Conservation (phyloP, 2,113 vertebrate species). For the Tiliqua scincoides region DNA sequence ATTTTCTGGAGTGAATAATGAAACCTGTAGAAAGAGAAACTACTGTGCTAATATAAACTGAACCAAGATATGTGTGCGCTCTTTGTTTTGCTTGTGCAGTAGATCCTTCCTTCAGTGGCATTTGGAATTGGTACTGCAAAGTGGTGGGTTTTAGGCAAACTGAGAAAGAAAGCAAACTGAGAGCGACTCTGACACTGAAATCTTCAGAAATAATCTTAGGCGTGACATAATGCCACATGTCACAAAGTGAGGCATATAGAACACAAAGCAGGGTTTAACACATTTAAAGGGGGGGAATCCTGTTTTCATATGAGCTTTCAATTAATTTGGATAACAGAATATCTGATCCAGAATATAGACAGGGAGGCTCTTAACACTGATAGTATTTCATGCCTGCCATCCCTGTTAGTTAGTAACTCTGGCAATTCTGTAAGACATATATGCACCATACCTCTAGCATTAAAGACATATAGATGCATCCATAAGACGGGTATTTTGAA, state of each 20-base stretch:
- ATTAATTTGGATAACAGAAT: constrained; percentile 67
- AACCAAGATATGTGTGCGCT: constrained; percentile 43
- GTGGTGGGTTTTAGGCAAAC: constrained; percentile 60
- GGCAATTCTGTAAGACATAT: not conserved
- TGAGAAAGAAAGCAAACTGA: constrained; percentile 67
- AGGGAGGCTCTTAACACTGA: constrained; percentile 7
- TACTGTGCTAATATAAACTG: constrained; percentile 52
- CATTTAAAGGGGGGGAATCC: constrained; percentile 66
- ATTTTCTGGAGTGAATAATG: constrained; percentile 22
- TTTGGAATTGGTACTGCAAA: constrained; percentile 50
- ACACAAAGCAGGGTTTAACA: constrained; percentile 65
- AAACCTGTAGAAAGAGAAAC: constrained; percentile 10
- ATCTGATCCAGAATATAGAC: constrained; percentile 57
- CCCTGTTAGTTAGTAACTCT: not conserved
- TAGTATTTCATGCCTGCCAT: constrained; percentile 26
- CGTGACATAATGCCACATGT: constrained; percentile 64
- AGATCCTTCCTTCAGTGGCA: constrained; percentile 57
- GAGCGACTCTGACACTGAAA: constrained; percentile 64
- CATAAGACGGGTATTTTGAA: constrained; percentile 39
- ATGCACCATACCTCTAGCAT: not conserved
- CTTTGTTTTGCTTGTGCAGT: constrained; percentile 46
- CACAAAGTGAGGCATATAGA: constrained; percentile 61
- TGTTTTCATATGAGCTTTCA: constrained; percentile 59
- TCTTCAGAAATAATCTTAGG: constrained; percentile 68
- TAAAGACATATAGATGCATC: not conserved